Base-by-base conservation (phyloP, 2,797 vertebrate genomes). In the Tympanoctomys barrerae region DNA sequence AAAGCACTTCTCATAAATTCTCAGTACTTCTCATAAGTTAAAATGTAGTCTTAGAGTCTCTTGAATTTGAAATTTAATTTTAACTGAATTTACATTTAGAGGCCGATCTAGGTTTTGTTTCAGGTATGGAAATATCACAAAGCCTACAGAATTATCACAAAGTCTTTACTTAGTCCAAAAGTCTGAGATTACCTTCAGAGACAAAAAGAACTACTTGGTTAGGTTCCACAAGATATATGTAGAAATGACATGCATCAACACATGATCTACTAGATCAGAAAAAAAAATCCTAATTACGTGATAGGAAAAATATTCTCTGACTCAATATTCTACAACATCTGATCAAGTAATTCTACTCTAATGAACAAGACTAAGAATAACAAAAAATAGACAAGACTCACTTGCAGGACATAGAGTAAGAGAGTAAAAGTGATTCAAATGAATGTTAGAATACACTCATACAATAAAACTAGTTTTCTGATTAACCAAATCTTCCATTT, bases 61-160 rank as follows among this genome's bases (percentile, higher is more conserved):
- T 84, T 52, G 7, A 73, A 82, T 68, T 54, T 94, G 33, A 90
- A 87, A 85, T n/a, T 90, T 54, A 91, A 77, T 77, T 87, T 24
- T 14, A 89, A 79, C 42, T 54, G n/a, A 82, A 83, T 77, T 89
- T 86, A 68, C n/a, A 46, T 36, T 87, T 70, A 16, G 6, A 85
- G n/a, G 19, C 57, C n/a, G 22, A 18, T 90, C 9, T 82, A 88
- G 13, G 21, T 75, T 89, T 70, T 95, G 24, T 82, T 33, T 46
- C 26, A 91, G 54, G 13, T 89, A 36, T 33, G 89, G 52, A 93
- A 68, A 83, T 78, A 77, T 39, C 54, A 39, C 70, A 59, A 88
- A 89, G 73, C 66, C 49, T 70, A 83, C 22, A 5, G 13, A 89
- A 93, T 11, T 1, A 87, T 8, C 7, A 91, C 13, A 87, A 91